Base-by-base conservation (phyloP, 2,113 vertebrate species). In the Zingel zingel region DNA sequence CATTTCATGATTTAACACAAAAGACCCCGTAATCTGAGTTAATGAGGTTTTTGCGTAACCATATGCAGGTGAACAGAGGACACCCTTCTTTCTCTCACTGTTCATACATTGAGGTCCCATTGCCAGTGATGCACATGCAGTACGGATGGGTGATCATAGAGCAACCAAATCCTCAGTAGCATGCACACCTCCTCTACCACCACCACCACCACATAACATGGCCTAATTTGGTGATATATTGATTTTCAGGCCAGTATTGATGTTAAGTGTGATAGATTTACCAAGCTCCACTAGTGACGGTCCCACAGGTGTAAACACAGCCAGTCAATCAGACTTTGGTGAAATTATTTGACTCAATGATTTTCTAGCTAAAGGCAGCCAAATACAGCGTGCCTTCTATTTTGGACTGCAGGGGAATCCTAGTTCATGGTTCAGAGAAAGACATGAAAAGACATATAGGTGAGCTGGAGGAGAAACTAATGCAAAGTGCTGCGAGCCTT, bases 211-310 rank as follows among this genome's bases (percentile, higher is more conserved):
- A 27, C 14, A 70, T 77, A 57, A 66, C 39, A 25, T 33, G 47
- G 61, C 4, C 4, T 84, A 66, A 86, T 86, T 74, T 71, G 47
- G 33, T 74, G 80, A 66, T 51, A 68, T 73, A 72, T 75, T 78
- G 33, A 72, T 50, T 89, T 76, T 83, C 82, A 78, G 36, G 53
- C 27, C 56, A 16, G 59, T 81, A 45, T 71, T 43, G 54, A 51
- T 47, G 72, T 79, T 84, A 89, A 88, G 58, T 72, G 74, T 82
- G 84, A 91, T 82, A 48, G 72, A 87, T 91, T 83, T 75, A 43
- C 54, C 19, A n/a, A 61, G 16, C 27, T 43, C 25, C 43, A 11
- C 45, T 5, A 47, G 27, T 61, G 61, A 73, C 30, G 9, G 36
- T 74, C 47, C 27, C 58, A 68, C 21, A 66, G 64, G 11, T 53